phyloP scores from a whole-genome alignment of 2,888 invertebrate species.

The Sinotaia quadrata region DNA sequence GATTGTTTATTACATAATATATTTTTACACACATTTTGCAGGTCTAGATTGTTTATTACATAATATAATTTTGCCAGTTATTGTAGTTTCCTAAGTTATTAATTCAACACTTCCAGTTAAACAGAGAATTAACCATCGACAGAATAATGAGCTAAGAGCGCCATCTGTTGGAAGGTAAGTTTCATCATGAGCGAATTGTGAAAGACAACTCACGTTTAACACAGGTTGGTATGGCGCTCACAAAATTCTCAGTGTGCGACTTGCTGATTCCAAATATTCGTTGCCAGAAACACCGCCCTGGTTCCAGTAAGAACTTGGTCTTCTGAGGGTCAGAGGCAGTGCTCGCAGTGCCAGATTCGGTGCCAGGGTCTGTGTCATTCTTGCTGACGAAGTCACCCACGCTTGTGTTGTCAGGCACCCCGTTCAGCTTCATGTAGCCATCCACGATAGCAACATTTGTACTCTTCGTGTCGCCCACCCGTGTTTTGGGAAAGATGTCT shows the following conservation, averaged over 20 bases:
- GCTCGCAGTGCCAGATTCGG: background rate
- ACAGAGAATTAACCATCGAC: too few relatives aligned
- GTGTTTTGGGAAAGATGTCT: background rate
- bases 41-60: too few relatives aligned
- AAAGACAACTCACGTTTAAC: background rate
- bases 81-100: too few relatives aligned
- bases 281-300: background rate
- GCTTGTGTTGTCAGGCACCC: background rate
- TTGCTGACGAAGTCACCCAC: background rate
- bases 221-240: background rate
- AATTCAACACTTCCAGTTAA: too few relatives aligned
- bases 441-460: background rate
- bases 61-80: too few relatives aligned
- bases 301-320: background rate
- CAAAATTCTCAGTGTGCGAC: background rate
- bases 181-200: background rate
- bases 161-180: too few relatives aligned
- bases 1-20: too few relatives aligned
- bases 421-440: background rate
- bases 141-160: too few relatives aligned
- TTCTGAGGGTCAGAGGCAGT: background rate
- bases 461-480: background rate
- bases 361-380: background rate
- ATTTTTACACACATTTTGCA: too few relatives aligned
- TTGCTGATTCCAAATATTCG: background rate